Evolutionary conservation across 2,888 invertebrate genomes (phyloP), one percentile per base, ranked within the genome.

Genomic region (Netelia inedita): DNA sequence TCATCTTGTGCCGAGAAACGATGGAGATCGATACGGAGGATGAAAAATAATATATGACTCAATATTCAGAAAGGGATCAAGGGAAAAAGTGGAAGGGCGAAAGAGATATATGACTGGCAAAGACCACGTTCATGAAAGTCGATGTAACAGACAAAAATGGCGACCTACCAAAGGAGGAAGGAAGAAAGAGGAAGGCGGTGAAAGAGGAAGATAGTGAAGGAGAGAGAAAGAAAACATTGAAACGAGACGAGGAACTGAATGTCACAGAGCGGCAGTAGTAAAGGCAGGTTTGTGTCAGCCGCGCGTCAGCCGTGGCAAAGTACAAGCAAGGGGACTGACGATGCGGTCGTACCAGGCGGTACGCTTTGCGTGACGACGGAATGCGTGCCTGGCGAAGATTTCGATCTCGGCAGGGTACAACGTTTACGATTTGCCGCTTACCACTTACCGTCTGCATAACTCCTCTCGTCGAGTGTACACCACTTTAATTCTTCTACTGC

Each of bases 231-330:
- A 55, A 74, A 61, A 69, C 16, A 41, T 46, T 68, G 53, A 53
- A 19, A 76, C 46, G 57, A 68, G 43, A 68, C 50, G 69, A 55
- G 41, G 11, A 21, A 46, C 23, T 23, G 5, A 69, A 35, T 35
- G 61, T 61, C 41, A 11, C 21, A 21, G 61, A 50, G 16, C 79
- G 68, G 53, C 86, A 91, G 91, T 91, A 91, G 91, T 91, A 90
- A 85, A 91, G 88, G 83, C 83, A 71, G 79, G 79, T 68, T 89
- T 88, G 87, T 88, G 91, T 89, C 91, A 90, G 91, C 87, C 91
- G 76, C 86, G 63, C 16, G 63, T 55, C 63, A 28, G 21, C 46
- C 19, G 59, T 50, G 68, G 55, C 65, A 53, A 53, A 53, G 41
- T 63, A 53, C n/a, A 66, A 41, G 66, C 53, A 28, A 2, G 46